Percentiles rank a stretch among this genome's conserved stretches.
Evolutionary conservation across 2,888 invertebrate genomes (phyloP).

Genomic region (Ochropleura leucogaster): DNA sequence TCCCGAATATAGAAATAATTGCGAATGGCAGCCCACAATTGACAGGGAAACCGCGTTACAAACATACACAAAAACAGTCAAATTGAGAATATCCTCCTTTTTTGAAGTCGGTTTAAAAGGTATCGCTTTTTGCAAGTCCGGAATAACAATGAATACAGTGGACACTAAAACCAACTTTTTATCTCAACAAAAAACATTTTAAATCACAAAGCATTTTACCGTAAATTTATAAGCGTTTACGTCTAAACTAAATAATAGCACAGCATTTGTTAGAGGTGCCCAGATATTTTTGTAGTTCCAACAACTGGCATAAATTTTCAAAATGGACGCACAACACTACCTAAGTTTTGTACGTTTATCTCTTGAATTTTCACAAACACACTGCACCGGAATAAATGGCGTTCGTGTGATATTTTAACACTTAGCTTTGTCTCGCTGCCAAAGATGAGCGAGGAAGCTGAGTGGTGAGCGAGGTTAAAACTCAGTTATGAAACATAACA

Average conservation of each 20-base stretch:
- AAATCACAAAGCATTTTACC: slow-evolving; percentile 30
- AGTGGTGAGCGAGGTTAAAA: not conserved
- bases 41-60: too few relatives aligned
- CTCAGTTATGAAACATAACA: not conserved
- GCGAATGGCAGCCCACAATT: too few relatives aligned
- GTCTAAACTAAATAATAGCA: slow-evolving; percentile 58
- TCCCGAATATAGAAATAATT: too few relatives aligned
- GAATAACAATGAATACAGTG: not conserved
- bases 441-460: slow-evolving; percentile 1
- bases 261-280: slow-evolving; percentile 38
- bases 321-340: slow-evolving; percentile 65
- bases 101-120: too few relatives aligned
- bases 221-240: slow-evolving; percentile 41
- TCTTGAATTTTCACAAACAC: slow-evolving; percentile 73
- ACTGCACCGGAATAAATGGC: slow-evolving; percentile 71
- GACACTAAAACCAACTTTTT: not conserved
- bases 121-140: not conserved
- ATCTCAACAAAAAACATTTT: slow-evolving; percentile 8
- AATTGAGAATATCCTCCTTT: too few relatives aligned
- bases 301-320: slow-evolving; percentile 65
- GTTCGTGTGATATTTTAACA: slow-evolving; percentile 49
- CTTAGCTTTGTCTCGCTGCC: not conserved
- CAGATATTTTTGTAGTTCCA: slow-evolving; percentile 58
- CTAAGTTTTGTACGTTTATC: slow-evolving; percentile 66
- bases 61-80: too few relatives aligned